phyloP scores from a whole-genome alignment of 2,888 invertebrate species.

The Cabera pusaria region DNA sequence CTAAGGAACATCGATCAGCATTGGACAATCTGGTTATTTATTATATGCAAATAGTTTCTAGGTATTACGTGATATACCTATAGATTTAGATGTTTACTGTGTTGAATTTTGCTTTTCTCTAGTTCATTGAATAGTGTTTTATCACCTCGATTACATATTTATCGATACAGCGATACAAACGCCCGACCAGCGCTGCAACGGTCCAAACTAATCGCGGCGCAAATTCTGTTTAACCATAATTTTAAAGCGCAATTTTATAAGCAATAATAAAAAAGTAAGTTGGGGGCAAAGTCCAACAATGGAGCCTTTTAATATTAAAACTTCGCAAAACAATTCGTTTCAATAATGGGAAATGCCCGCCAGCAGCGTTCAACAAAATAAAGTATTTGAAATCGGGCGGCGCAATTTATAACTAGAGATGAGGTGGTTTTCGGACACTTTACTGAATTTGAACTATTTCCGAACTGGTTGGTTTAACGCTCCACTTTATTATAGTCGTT shows the following conservation, averaged over 20 bases:
- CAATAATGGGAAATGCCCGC: constrained; percentile 68
- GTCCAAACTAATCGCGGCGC: constrained; percentile 3
- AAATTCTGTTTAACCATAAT: constrained; percentile 19
- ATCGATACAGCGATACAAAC: too few species aligned
- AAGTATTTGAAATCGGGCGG: constrained; percentile 63
- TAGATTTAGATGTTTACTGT: too few species aligned
- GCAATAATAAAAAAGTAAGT: constrained; percentile 45
- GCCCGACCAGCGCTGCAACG: background rate
- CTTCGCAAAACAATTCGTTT: constrained; percentile 73
- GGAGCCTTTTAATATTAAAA: constrained; percentile 65
- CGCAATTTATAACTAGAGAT: constrained; percentile 63
- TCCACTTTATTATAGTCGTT: too few species aligned
- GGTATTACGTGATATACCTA: too few species aligned
- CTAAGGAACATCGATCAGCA: too few species aligned
- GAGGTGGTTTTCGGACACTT: constrained; percentile 3
- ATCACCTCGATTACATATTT: too few species aligned
- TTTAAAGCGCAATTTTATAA: constrained; percentile 41
- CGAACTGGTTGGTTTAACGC: too few species aligned
- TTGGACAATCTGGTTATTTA: too few species aligned
- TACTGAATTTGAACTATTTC: too few species aligned
- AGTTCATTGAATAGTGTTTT: too few species aligned
- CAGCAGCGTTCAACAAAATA: constrained; percentile 63
- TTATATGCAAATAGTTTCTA: too few species aligned
- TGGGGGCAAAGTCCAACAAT: constrained; percentile 49
- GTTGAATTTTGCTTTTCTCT: too few species aligned